These are phyloP conservation scores for Corella eumyota DNA, from an alignment of 23 tunicate species.

Conservation along the genomic window DNA sequence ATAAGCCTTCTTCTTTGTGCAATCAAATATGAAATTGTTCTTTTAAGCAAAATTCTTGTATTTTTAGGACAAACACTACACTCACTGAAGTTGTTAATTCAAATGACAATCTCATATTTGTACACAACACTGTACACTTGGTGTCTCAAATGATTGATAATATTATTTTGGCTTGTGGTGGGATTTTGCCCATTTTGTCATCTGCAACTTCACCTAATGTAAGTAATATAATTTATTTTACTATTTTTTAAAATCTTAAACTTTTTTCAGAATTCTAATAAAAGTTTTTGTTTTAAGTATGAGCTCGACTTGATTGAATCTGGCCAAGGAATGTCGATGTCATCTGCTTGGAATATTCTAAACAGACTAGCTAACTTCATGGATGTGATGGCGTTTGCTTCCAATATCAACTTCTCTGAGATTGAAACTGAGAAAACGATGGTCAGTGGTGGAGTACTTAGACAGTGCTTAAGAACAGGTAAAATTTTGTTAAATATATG, in stretches of 20 bases:
- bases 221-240: slow-evolving; percentile 9
- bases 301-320: slow-evolving; percentile 92
- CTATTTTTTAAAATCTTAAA: not conserved
- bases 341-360: slow-evolving; percentile 72
- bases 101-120: slow-evolving; percentile 59
- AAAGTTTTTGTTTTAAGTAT: slow-evolving; percentile 28
- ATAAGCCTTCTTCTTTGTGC: no score
- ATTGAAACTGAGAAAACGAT: slow-evolving; percentile 90
- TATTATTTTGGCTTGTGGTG: slow-evolving; percentile 90
- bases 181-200: slow-evolving; percentile 91
- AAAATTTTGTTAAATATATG: not conserved
- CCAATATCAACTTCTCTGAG: slow-evolving; percentile 64
- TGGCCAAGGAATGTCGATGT: slow-evolving; percentile 79
- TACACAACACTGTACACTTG: slow-evolving; percentile 94
- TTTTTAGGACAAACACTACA: slow-evolving; percentile 1
- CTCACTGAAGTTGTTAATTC: slow-evolving; percentile 36
- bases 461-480: slow-evolving; percentile 85
- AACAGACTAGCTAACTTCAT: slow-evolving; percentile 45
- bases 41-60: no score
- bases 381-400: slow-evolving; percentile 63
- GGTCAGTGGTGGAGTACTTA: slow-evolving; percentile 73
- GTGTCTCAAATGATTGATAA: slow-evolving; percentile 89
- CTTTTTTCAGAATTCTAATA: not conserved
- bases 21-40: no score
- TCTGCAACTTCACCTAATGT: slow-evolving; percentile 96